Evolutionary conservation across 2,797 vertebrate species (phyloP).

Genomic region (Peromyscus nudipes): DNA sequence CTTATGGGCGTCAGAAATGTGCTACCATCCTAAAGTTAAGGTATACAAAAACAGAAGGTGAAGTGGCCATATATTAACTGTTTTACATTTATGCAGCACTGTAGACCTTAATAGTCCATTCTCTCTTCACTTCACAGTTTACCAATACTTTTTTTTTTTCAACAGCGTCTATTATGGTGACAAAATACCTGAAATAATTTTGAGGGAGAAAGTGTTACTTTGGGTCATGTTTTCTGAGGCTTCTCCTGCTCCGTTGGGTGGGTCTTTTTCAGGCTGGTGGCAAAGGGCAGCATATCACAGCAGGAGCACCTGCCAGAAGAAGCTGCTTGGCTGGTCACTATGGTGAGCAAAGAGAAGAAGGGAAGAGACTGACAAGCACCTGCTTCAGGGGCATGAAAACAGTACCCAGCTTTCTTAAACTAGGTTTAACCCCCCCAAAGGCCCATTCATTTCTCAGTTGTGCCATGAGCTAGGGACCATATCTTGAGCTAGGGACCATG

Average conservation of each 20-base stretch:
- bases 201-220: neutral
- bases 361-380: neutral
- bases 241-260: neutral
- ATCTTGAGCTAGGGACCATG: neutral
- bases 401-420: neutral
- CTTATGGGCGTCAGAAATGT: neutral
- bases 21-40: neutral
- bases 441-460: neutral
- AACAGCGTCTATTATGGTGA: neutral
- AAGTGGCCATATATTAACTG: neutral
- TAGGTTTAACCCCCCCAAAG: neutral
- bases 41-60: neutral
- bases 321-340: neutral
- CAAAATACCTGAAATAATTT: neutral
- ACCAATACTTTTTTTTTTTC: neutral
- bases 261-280: neutral
- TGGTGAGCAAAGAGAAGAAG: neutral
- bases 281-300: neutral
- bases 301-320: neutral
- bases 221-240: neutral
- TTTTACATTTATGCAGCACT: constrained; percentile 7
- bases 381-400: neutral
- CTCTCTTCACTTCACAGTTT: neutral
- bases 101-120: neutral
- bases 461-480: neutral